phyloP scores from a whole-genome alignment of 2,888 invertebrate species.

The Lepidochitona cinerea region DNA sequence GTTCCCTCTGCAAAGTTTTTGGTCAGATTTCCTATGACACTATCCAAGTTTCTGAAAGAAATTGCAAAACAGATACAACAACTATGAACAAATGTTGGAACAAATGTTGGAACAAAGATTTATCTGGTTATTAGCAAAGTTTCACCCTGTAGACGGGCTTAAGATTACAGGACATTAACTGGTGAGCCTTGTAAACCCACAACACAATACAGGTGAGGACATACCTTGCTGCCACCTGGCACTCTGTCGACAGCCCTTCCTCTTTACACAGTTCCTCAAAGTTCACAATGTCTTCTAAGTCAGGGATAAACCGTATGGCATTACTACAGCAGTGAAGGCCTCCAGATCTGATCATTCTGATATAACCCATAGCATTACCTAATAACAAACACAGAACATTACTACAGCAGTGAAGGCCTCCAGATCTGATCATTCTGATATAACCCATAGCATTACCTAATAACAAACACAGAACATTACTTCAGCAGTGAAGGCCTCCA shows the following conservation, averaged over 20 bases:
- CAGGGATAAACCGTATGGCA: slow-evolving; percentile 90
- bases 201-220: too few species aligned
- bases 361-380: slow-evolving; percentile 95
- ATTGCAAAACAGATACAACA: not conserved
- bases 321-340: slow-evolving; percentile 93
- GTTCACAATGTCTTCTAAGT: slow-evolving; percentile 78
- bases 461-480: too few species aligned
- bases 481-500: too few species aligned
- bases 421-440: too few species aligned
- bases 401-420: too few species aligned
- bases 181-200: too few species aligned
- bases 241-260: slow-evolving; percentile 76
- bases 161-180: too few species aligned
- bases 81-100: not conserved
- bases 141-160: too few species aligned
- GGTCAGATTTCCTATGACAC: slow-evolving; percentile 83
- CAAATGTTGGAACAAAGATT: not conserved
- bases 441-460: too few species aligned
- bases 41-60: slow-evolving; percentile 78
- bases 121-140: too few species aligned
- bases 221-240: slow-evolving; percentile 71
- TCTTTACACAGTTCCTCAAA: slow-evolving; percentile 79
- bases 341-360: slow-evolving; percentile 93
- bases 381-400: too few species aligned
- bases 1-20: slow-evolving; percentile 89